These are phyloP conservation scores for Gobio occitaniae DNA, from an alignment of 2,797 vertebrate species.

Conservation along the genomic window DNA sequence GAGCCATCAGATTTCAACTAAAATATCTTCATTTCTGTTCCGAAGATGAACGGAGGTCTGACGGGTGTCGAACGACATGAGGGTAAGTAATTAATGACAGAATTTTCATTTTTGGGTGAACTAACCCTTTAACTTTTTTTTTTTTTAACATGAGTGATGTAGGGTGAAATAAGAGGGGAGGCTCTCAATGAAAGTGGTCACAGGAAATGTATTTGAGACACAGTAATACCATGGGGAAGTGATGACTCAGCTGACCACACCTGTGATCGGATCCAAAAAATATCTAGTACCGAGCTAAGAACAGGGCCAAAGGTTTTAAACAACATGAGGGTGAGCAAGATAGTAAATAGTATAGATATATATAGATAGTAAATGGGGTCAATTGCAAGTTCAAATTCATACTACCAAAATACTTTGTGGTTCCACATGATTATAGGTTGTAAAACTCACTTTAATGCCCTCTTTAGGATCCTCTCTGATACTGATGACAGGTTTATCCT, in stretches of 20 bases:
- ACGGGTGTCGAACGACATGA: too few species aligned
- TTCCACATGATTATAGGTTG: neutral
- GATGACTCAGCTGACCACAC: neutral
- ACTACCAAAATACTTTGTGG: neutral
- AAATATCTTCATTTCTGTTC: too few species aligned
- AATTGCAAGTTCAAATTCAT: neutral
- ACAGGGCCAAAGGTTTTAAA: neutral
- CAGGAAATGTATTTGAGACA: neutral
- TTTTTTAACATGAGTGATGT: too few species aligned
- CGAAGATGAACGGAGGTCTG: too few species aligned
- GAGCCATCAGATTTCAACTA: too few species aligned
- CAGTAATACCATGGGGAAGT: neutral
- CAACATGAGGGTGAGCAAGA: neutral
- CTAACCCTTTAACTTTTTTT: too few species aligned
- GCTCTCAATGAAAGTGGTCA: neutral
- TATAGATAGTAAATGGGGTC: neutral
- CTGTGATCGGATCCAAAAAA: neutral
- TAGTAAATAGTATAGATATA: too few species aligned
- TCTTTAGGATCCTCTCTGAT: constrained; percentile 96
- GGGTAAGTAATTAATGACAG: too few species aligned
- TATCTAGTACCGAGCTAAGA: neutral
- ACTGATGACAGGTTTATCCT: constrained; percentile 85
- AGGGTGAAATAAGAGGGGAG: too few species aligned
- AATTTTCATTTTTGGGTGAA: too few species aligned
- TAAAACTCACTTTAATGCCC: constrained; percentile 89